phyloP scores from a whole-genome alignment of 2,888 invertebrate species.

The Suillia variegata region DNA sequence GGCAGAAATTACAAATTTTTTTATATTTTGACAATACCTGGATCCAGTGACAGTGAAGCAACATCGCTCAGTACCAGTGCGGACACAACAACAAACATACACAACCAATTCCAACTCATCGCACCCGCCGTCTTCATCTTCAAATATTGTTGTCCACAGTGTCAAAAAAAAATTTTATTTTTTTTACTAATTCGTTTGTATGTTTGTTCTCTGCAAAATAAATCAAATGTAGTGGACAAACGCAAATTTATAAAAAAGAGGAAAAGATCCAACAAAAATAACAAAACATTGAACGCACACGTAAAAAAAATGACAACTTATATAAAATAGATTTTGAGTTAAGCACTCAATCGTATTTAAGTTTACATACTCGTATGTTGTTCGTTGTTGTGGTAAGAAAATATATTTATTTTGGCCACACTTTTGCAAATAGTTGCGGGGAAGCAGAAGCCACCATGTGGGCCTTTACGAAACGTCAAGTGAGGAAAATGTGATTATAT shows the following conservation, averaged over 20 bases:
- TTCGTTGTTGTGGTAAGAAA: too few species aligned
- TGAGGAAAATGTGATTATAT: too few species aligned
- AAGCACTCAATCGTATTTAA: too few species aligned
- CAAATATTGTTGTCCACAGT: conserved; percentile 11
- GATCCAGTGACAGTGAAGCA: conserved; percentile 59
- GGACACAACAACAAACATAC: conserved; percentile 40
- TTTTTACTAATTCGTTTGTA: not conserved
- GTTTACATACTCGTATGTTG: too few species aligned
- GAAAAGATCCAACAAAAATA: not conserved
- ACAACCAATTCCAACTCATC: conserved; percentile 56
- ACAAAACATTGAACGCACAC: too few species aligned
- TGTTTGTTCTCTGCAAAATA: conserved; percentile 16
- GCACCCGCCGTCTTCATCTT: conserved; percentile 5
- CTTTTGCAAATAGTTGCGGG: too few species aligned
- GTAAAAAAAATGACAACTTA: too few species aligned
- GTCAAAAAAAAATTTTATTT: conserved; percentile 18
- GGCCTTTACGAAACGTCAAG: too few species aligned
- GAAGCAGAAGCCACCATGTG: too few species aligned
- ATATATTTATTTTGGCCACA: too few species aligned
- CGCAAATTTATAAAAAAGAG: conserved; percentile 2
- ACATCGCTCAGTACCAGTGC: conserved; percentile 48
- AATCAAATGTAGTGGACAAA: conserved; percentile 9
- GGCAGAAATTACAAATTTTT: not conserved
- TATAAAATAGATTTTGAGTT: too few species aligned
- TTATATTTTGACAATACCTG: conserved; percentile 50